phyloP scores from a whole-genome alignment of 2,888 invertebrate genomes.

The Griposia aprilina region DNA sequence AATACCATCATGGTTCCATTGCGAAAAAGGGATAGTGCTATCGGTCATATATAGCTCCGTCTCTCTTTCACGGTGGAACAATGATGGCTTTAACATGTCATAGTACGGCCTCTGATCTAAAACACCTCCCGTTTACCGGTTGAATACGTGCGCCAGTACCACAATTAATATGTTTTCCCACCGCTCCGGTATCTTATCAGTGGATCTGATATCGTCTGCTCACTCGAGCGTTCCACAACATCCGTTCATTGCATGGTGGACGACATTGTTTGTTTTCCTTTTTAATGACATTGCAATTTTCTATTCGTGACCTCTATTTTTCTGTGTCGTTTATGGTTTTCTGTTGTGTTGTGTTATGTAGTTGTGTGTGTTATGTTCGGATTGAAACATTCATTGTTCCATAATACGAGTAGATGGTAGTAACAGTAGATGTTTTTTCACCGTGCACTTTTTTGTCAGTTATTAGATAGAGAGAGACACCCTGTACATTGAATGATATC shows the following conservation, averaged over 20 bases:
- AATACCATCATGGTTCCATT: too few relatives aligned
- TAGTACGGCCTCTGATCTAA: too few relatives aligned
- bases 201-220: constrained; percentile 76
- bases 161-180: constrained; percentile 75
- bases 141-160: constrained; percentile 52
- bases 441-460: background rate
- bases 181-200: constrained; percentile 79
- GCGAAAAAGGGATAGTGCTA: too few relatives aligned
- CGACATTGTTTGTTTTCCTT: constrained; percentile 55
- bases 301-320: constrained; percentile 62
- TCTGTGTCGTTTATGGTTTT: constrained; percentile 15
- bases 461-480: background rate
- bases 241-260: constrained; percentile 72
- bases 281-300: constrained; percentile 65
- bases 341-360: constrained; percentile 9
- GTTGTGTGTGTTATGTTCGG: background rate
- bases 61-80: too few relatives aligned
- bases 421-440: background rate
- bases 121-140: constrained; percentile 53
- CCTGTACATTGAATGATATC: background rate
- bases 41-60: too few relatives aligned
- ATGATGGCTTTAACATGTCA: too few relatives aligned
- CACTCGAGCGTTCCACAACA: constrained; percentile 78
- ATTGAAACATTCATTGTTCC: background rate
- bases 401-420: background rate